Evolutionary conservation across 2,888 invertebrate species (phyloP), one percentile per base, ranked within the genome.

Genomic region (Himalopsyche anomala): DNA sequence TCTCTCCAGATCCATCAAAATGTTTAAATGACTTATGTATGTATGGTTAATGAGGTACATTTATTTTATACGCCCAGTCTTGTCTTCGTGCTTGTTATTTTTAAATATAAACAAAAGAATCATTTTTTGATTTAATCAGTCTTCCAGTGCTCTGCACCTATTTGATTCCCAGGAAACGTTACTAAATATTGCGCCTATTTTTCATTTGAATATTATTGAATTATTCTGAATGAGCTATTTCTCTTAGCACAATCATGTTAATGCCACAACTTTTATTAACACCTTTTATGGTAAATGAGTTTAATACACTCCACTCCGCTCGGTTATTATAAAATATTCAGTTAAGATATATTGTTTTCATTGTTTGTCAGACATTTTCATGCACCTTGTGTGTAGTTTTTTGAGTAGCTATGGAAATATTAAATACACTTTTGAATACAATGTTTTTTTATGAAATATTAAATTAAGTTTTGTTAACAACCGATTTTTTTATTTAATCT

Each of bases 231-330:
- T 28, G 55, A 62, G 69, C 45, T 45, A 45, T 45, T 62, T 69
- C 51, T 69, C 42, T 85, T 85, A 82, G 38, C 85, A 83, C 69
- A 5, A 5, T 62, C 69, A 69, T 81, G 86, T 62, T 86, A 86
- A 86, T 83, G 69, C 51, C 12, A 62, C 15, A 74, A 74, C 74
- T 40, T 54, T 81, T 83, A 84, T 86, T 86, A 83, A 62, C 86
- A 86, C 86, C 55, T 86, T 62, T 36, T 62, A 15, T 40, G 62
- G 62, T 83, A 83, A 86, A 83, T 83, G 62, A 81, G 55, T 83
- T 86, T 86, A 42, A 86, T 86, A 45, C 45, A 80, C 83, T 80
- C 45, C 51, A 51, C 15, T 51, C 28, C 69, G 45, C 80, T 80
- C 83, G 55, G 80, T 85, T 80, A 85, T 80, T 15, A 36, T 74